These are phyloP conservation scores for Calycopis cecrops DNA, from an alignment of 1,140 invertebrate genomes.

Conservation along the genomic window DNA sequence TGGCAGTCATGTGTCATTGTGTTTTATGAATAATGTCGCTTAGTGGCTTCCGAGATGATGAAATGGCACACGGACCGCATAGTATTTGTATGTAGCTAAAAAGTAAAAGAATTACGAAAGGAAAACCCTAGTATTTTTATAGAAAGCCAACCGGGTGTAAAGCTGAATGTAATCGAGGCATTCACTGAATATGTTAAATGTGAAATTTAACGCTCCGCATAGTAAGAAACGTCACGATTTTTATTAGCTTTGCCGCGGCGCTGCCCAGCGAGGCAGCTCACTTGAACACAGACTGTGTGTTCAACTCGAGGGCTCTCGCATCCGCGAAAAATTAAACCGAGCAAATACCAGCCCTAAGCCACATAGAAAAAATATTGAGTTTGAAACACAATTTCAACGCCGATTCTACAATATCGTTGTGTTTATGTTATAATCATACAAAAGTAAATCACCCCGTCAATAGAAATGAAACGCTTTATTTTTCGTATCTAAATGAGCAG, in stretches of 20 bases:
- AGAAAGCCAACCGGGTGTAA: constrained; percentile 4
- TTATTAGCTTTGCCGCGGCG: constrained; percentile 43
- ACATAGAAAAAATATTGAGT: constrained; percentile 43
- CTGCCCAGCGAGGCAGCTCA: constrained; percentile 43
- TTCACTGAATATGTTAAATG: constrained; percentile 19
- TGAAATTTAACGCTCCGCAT: constrained; percentile 18
- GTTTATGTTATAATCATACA: too few relatives aligned
- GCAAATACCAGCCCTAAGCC: constrained; percentile 43
- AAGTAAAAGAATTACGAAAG: constrained; percentile 1
- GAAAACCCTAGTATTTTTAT: constrained; percentile 10
- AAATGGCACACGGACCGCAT: constrained; percentile 15
- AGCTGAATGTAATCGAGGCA: constrained; percentile 14
- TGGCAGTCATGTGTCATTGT: constrained; percentile 51
- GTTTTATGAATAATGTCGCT: constrained; percentile 44
- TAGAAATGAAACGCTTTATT: too few relatives aligned
- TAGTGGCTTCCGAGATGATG: constrained; percentile 14
- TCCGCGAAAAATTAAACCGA: constrained; percentile 53
- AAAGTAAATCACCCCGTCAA: too few relatives aligned
- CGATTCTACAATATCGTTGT: not conserved
- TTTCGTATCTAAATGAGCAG: too few relatives aligned
- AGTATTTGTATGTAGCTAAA: not conserved
- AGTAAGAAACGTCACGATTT: constrained; percentile 33
- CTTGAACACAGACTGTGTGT: constrained; percentile 50
- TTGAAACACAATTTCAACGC: constrained; percentile 37
- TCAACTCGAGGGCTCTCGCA: constrained; percentile 45